These are phyloP conservation scores for Mus musculus DNA, from an alignment of 2,113 vertebrate genomes.

Conservation along the genomic window DNA sequence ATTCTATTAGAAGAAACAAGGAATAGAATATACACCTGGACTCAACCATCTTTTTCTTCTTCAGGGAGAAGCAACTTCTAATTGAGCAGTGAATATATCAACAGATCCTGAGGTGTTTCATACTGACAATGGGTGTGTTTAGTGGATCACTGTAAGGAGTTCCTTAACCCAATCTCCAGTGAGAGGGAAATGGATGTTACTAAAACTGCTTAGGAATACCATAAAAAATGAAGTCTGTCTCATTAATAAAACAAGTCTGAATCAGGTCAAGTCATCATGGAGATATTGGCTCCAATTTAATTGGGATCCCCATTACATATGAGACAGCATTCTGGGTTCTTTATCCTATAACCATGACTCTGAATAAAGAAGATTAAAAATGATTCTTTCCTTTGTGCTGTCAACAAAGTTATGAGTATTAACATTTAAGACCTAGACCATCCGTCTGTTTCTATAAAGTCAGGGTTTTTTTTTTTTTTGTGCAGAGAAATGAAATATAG, in stretches of 20 bases:
- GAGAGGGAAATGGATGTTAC: background rate
- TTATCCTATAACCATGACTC: background rate
- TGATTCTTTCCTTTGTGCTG: background rate
- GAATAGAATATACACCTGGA: background rate
- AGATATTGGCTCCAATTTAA: background rate
- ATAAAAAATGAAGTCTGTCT: background rate
- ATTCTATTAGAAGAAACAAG: background rate
- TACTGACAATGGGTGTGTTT: background rate
- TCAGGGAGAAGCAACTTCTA: constrained; percentile 28
- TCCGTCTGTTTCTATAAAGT: background rate
- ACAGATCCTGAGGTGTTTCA: constrained; percentile 13
- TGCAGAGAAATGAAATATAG: background rate
- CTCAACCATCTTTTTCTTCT: background rate
- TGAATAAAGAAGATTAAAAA: background rate
- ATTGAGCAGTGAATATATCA: background rate
- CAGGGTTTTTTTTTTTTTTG: background rate
- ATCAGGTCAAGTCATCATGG: background rate
- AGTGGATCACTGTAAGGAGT: background rate
- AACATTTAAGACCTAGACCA: background rate
- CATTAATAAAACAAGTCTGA: constrained; percentile 25
- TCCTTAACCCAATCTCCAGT: background rate
- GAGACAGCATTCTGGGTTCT: background rate
- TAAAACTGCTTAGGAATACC: constrained; percentile 9
- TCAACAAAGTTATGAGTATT: background rate
- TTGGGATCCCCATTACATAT: background rate